Conservation (phyloP, 2,888 invertebrate species). For the Iselma pallidipennis region DNA sequence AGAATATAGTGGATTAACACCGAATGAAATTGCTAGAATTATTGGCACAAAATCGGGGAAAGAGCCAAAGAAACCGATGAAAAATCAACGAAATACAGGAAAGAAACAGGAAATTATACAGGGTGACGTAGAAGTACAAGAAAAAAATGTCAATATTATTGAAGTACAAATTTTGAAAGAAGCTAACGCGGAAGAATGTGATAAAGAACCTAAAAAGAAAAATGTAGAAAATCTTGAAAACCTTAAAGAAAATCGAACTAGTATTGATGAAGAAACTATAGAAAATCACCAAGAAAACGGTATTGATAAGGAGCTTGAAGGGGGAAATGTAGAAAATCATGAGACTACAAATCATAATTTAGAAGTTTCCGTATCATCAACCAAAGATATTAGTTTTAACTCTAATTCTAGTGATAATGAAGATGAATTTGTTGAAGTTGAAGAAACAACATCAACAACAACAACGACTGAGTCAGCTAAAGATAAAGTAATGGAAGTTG, state of each 20-base stretch:
- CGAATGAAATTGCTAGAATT: conserved; percentile 67
- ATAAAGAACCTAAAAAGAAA: not conserved
- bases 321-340: not conserved
- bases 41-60: conserved; percentile 43
- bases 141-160: no score
- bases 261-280: not conserved
- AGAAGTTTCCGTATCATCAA: no score
- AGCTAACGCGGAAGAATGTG: conserved; percentile 2
- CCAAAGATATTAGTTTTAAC: no score
- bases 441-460: conserved; percentile 32
- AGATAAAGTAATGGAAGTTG: conserved; percentile 49
- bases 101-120: not conserved
- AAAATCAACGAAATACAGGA: conserved; percentile 8
- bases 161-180: conserved; percentile 9
- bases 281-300: conserved; percentile 1
- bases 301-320: not conserved
- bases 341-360: no score
- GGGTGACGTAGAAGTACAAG: not conserved
- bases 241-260: conserved; percentile 1
- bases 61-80: conserved; percentile 13
- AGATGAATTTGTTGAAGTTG: conserved; percentile 57
- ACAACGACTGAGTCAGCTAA: conserved; percentile 1
- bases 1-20: conserved; percentile 76
- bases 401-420: conserved; percentile 50
- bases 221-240: not conserved